Evolutionary conservation across 1,140 invertebrate species (phyloP).

Genomic region (Eulimnadia texana): DNA sequence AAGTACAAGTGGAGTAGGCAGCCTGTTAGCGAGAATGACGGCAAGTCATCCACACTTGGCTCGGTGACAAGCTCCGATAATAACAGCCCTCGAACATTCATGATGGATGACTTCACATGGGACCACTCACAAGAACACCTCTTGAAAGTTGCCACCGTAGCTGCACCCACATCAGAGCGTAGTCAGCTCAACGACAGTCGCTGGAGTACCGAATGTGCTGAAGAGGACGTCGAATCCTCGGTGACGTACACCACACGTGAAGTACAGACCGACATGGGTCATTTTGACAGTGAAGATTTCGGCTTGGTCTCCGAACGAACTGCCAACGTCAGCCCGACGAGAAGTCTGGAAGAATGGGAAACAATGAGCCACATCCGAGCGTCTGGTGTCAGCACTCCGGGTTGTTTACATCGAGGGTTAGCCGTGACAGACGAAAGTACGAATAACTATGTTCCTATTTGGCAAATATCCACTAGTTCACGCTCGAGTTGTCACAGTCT

Average conservation of each 20-base stretch:
- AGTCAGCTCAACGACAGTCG: neutral
- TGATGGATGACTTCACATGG: conserved; percentile 7
- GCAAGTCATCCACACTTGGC: neutral
- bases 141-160: neutral
- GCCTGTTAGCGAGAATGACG: neutral
- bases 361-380: conserved; percentile 15
- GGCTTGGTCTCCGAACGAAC: neutral
- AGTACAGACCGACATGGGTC: conserved; percentile 10
- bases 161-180: neutral
- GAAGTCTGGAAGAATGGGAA: conserved; percentile 16
- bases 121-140: neutral
- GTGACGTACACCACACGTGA: conserved; percentile 8
- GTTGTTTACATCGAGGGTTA: neutral
- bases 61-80: conserved; percentile 9
- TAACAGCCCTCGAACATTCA: neutral
- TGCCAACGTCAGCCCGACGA: conserved; percentile 10
- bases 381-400: neutral
- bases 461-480: conserved; percentile 8
- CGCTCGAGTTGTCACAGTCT: conserved; percentile 12
- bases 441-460: conserved; percentile 9
- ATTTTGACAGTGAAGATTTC: neutral
- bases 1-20: neutral
- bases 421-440: neutral
- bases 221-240: neutral
- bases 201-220: neutral